These are phyloP conservation scores for Clangula hyemalis DNA, from an alignment of 2,797 vertebrate species.

Conservation along the genomic window DNA sequence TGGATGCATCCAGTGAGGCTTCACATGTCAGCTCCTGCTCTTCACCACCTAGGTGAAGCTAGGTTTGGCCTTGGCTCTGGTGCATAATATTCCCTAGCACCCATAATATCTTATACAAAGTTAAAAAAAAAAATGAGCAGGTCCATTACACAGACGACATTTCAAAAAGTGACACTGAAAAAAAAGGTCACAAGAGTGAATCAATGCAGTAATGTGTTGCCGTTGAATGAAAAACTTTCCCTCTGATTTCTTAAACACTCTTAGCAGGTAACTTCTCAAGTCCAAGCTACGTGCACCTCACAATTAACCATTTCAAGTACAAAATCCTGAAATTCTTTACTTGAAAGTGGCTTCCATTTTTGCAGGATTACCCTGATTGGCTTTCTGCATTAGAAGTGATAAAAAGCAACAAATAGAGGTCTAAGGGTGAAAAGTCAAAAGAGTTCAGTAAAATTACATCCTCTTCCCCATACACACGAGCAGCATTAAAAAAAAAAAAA, in stretches of 20 bases:
- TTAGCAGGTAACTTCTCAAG: not conserved
- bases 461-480: accelerated
- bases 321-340: not conserved
- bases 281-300: not conserved
- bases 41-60: not conserved
- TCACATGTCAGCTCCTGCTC: not conserved
- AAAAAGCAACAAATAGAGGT: not conserved
- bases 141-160: not conserved
- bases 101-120: not conserved
- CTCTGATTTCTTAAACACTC: not conserved
- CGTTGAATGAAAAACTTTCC: not conserved
- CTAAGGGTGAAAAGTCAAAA: not conserved
- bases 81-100: not conserved
- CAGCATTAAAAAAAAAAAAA: not conserved
- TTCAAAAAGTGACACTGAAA: not conserved
- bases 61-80: not conserved
- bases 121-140: not conserved
- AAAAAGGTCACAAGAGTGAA: not conserved
- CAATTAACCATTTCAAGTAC: not conserved
- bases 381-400: not conserved
- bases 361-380: not conserved
- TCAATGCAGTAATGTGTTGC: not conserved
- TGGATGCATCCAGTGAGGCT: not conserved
- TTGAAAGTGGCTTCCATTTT: not conserved
- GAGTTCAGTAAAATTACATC: not conserved